A percentile compares a stretch with the other conserved stretches of the same genome.
Evolutionary conservation across 2,888 invertebrate genomes (phyloP).

Genomic region (Nemapogon koenigi): DNA sequence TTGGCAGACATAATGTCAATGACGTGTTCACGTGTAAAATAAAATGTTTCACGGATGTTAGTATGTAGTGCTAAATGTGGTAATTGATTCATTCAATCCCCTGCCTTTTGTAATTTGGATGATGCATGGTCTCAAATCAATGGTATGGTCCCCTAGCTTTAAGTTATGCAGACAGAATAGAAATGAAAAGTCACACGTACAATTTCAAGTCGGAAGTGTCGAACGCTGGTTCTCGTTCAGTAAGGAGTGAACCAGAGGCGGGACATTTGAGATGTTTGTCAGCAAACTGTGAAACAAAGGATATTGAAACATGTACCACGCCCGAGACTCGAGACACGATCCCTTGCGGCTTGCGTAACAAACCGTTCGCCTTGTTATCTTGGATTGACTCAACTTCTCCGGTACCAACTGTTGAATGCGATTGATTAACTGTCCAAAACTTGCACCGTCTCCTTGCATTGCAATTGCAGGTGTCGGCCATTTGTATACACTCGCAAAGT

Average conservation of each 20-base stretch:
- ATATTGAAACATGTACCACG: conserved; percentile 38
- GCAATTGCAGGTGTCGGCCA: too few relatives aligned
- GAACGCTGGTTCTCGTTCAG: neutral
- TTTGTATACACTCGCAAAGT: too few relatives aligned
- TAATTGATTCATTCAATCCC: too few relatives aligned
- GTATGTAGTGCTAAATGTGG: too few relatives aligned
- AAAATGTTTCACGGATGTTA: too few relatives aligned
- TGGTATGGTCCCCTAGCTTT: neutral
- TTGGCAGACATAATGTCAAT: too few relatives aligned
- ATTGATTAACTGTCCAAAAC: conserved; percentile 8
- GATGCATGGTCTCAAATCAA: too few relatives aligned
- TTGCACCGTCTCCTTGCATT: too few relatives aligned
- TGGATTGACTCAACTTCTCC: conserved; percentile 3
- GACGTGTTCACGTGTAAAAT: too few relatives aligned
- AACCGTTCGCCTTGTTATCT: conserved; percentile 12
- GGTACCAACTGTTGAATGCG: conserved; percentile 5
- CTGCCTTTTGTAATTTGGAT: too few relatives aligned
- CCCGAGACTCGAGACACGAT: conserved; percentile 9
- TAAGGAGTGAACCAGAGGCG: conserved; percentile 9
- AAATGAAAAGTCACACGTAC: neutral
- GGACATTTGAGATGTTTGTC: conserved; percentile 24
- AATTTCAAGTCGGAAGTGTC: neutral
- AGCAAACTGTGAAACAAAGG: conserved; percentile 35
- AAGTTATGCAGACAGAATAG: neutral
- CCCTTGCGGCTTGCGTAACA: conserved; percentile 36